Evolutionary conservation across 2,888 invertebrate species (phyloP), one percentile per base, ranked within the genome.

Genomic region (Portevinia maculata): DNA sequence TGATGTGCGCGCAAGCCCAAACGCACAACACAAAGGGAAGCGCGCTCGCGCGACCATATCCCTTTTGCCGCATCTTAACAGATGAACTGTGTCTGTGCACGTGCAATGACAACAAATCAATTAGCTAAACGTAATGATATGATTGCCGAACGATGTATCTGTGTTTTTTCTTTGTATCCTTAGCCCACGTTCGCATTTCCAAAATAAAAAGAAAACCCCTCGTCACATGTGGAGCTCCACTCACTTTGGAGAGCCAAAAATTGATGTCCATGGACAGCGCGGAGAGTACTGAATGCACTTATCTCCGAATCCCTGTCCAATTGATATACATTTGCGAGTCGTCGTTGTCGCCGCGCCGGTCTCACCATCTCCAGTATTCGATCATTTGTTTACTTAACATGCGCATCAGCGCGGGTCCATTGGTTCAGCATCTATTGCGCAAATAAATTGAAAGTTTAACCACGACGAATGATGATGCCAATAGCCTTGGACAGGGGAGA

Each of bases 371-470:
- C 59, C 41, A 76, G 53, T 64, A 70, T 71, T 57, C 50, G 83
- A 78, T 83, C 78, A 83, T 83, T 78, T 83, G 83, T 78, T 83
- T 50, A 62, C 53, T n/a, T 83, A 53, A 41, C 39, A 62, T 57
- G 65, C 55, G 34, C 69, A 48, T 59, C 34, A 44, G 32, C 34
- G 34, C 24, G 24, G 57, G 19, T 17, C 44, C 60, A 46, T 34
- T n/a, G 17, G 15, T 6, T 11, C 59, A 15, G n/a, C 13, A 13
- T 9, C 41, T 3, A 59, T 71, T 59, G 39, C 19, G 71, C 73
- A 60, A 65, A 53, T 88, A 88, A 88, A 88, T 89, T 88, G 88
- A 88, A 87, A 88, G 88, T 87, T 86, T 17, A 88, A 87, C 88
- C 88, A 87, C 88, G 88, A 86, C 85, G 85, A 86, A 86, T 85